Evolutionary conservation across 2,888 invertebrate species (phyloP).

Genomic region (Metacarcinus magister): DNA sequence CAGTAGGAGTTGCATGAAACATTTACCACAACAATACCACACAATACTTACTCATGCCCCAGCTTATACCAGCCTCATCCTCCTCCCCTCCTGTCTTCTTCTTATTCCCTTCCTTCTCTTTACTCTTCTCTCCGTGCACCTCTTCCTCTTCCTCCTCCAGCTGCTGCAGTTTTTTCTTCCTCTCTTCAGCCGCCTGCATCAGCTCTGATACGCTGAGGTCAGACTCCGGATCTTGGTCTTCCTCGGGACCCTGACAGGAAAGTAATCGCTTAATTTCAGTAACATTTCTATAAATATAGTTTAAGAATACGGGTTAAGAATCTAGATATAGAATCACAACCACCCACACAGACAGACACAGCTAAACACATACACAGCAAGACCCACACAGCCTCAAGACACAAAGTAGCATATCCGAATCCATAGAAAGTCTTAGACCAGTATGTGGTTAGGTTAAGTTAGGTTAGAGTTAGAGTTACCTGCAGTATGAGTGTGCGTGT

Average conservation of each 20-base stretch:
- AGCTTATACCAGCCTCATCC: constrained; percentile 89
- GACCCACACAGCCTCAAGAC: neutral
- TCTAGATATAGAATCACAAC: neutral
- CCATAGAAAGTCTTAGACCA: neutral
- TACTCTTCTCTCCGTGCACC: constrained; percentile 83
- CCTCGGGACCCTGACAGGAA: constrained; percentile 90
- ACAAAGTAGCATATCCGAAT: neutral
- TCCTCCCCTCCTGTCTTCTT: constrained; percentile 85
- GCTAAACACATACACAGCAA: neutral
- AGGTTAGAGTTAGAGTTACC: constrained; percentile 70
- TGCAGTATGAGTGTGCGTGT: constrained; percentile 91
- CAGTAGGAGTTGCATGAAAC: too few relatives aligned
- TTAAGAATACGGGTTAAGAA: neutral
- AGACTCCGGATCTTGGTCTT: constrained; percentile 94
- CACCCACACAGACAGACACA: neutral
- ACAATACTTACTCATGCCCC: constrained; percentile 93
- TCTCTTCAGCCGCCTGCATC: constrained; percentile 85
- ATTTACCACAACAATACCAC: neutral
- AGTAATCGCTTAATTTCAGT: neutral
- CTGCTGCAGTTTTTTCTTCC: constrained; percentile 85
- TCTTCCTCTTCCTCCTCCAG: constrained; percentile 84
- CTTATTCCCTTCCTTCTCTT: constrained; percentile 76
- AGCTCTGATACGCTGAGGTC: constrained; percentile 91
- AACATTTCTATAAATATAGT: neutral
- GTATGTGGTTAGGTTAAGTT: too few relatives aligned